Evolutionary conservation across 2,113 vertebrate genomes (phyloP).

Genomic region (Crotalus horridus): DNA sequence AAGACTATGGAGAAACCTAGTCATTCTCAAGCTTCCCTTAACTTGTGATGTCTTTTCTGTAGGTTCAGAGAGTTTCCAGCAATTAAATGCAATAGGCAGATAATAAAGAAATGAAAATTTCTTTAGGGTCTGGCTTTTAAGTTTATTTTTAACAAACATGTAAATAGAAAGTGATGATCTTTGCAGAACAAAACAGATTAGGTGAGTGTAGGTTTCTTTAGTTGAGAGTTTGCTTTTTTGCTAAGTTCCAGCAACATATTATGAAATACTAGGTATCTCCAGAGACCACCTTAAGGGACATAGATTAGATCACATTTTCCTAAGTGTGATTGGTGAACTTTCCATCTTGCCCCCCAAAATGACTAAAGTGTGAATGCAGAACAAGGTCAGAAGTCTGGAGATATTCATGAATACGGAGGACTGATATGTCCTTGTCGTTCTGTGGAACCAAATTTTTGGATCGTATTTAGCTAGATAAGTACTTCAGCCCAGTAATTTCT

Average conservation of each 20-base stretch:
- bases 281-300: not conserved
- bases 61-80: not conserved
- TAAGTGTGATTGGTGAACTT: not conserved
- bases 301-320: not conserved
- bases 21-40: not conserved
- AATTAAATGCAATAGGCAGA: not conserved
- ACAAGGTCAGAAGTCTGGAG: not conserved
- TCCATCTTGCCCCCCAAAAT: not conserved
- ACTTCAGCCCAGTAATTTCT: not conserved
- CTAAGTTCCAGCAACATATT: not conserved
- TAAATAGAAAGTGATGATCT: not conserved
- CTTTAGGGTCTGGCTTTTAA: not conserved
- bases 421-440: not conserved
- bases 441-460: not conserved
- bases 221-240: not conserved
- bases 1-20: not conserved
- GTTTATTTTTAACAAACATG: not conserved
- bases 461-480: not conserved
- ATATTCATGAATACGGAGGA: not conserved
- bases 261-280: not conserved
- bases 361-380: not conserved
- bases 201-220: not conserved
- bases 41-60: not conserved
- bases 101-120: not conserved
- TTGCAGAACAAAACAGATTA: not conserved